Percentiles rank a stretch among this genome's conserved stretches.
Conservation (phyloP, 2,888 invertebrate genomes). For the Epistrophella euchroma region DNA sequence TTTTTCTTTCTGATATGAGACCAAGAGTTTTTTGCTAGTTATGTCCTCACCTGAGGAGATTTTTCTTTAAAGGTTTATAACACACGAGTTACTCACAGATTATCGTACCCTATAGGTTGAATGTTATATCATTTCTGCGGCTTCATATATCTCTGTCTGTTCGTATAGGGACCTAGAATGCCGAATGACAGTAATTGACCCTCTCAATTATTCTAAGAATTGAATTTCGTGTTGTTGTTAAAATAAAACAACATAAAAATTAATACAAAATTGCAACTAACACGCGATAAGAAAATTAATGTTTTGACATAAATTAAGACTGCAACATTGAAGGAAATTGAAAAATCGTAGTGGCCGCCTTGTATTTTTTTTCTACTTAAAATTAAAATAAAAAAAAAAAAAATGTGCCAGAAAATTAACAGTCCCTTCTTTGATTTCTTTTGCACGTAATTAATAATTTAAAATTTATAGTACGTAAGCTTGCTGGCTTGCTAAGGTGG, state of each 20-base stretch:
- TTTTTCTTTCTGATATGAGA: not conserved
- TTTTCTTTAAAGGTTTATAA: conserved; percentile 44
- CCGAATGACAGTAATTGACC: conserved; percentile 62
- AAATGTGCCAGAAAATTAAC: no score
- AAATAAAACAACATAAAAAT: not conserved
- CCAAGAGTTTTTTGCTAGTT: conserved; percentile 25
- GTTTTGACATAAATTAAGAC: not conserved
- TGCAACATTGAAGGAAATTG: not conserved
- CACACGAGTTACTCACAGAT: conserved; percentile 25
- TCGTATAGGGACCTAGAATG: not conserved
- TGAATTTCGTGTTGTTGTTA: conserved; percentile 9
- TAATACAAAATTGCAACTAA: conserved; percentile 34
- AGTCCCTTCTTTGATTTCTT: no score
- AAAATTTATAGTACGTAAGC: no score
- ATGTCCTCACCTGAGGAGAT: conserved; percentile 57
- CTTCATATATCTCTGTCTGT: not conserved
- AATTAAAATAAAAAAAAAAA: no score
- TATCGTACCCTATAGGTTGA: not conserved
- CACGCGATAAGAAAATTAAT: conserved; percentile 32
- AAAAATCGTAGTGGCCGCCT: not conserved
- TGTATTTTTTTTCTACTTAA: no score
- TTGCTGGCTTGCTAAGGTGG: no score
- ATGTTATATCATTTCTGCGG: not conserved
- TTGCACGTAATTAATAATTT: no score
- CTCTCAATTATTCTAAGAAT: conserved; percentile 48